Base-by-base conservation (phyloP, 2,888 invertebrate species). In the Ellobium chinense region DNA sequence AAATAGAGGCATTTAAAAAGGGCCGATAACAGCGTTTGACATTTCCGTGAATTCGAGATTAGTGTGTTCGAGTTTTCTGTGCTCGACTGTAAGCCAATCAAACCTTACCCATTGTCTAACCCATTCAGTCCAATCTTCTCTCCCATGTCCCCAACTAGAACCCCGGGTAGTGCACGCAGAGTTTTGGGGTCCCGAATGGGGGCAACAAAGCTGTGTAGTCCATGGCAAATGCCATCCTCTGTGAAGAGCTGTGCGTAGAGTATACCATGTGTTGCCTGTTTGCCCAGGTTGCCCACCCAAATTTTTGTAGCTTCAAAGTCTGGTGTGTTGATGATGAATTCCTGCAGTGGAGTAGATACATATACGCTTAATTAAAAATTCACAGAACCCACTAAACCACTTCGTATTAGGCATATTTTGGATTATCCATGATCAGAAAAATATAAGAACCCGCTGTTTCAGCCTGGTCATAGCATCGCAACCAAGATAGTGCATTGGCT, bases 91-190 rank as follows among this genome's bases (percentile, higher is more conserved):
- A n/a, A n/a, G n/a, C 46, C 46, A 7, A 46, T 46, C 9, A 46
- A 7, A 46, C 14, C 88, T 93, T 88, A 97, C 96, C 99, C 99
- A 94, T 99, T 99, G 92, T 99, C 99, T 60, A 98, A 93, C 2
- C 97, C 98, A 93, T 98, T 97, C 12, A 97, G 94, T 0, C 97
- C 98, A 62, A 97, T 94, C 93, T 99, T 99, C 92, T 96, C 96
- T 0, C 99, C 99, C 94, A 99, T 95, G 92, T 99, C 98, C 0
- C 98, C 98, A 0, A 98, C 96, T 0, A 94, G 95, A 0, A 99
- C 95, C 0, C 98, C 97, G 0, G 97, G 95, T 89, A 89, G 82
- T 0, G 90, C 84, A 27, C 77, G 81, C 39, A 92, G 83, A 2
- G 90, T 92, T 36, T 82, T 82, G 0, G 88, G 87, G 79, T 92